A percentile compares a stretch with the other conserved stretches of the same genome.
phyloP scores from a whole-genome alignment of 2,888 invertebrate species.

The Chrysolina oricalcia region DNA sequence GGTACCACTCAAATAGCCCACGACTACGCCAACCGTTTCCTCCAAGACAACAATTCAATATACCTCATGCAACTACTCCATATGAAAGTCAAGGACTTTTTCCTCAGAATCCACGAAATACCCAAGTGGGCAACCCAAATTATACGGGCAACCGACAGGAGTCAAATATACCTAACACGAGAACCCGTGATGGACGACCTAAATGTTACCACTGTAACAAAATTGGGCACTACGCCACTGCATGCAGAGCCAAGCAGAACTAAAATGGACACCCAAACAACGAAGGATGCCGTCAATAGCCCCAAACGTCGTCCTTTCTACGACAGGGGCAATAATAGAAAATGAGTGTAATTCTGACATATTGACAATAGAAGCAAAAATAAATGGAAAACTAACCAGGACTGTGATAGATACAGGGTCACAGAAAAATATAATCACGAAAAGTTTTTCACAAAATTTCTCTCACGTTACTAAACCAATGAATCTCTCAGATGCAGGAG shows the following conservation, averaged over 20 bases:
- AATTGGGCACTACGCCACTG: constrained; percentile 23
- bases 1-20: background rate
- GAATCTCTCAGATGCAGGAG: too few species aligned
- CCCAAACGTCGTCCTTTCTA: constrained; percentile 26
- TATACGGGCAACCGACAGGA: background rate
- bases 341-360: background rate
- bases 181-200: constrained; percentile 26
- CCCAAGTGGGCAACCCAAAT: background rate
- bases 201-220: constrained; percentile 31
- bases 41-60: constrained; percentile 3
- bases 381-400: too few species aligned
- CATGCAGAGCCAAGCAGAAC: constrained; percentile 8
- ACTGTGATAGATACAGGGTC: too few species aligned
- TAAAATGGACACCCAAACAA: constrained; percentile 26
- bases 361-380: too few species aligned
- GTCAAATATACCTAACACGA: constrained; percentile 23
- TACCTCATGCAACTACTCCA: background rate
- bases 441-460: too few species aligned
- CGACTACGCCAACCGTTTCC: background rate
- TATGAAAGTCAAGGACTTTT: background rate
- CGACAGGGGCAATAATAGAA: constrained; percentile 7
- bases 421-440: too few species aligned
- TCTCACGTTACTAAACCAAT: too few species aligned
- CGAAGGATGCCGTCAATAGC: constrained; percentile 12
- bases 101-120: background rate